Evolutionary conservation across 2,113 vertebrate species (phyloP).

Genomic region (Triplophysa siluroides): DNA sequence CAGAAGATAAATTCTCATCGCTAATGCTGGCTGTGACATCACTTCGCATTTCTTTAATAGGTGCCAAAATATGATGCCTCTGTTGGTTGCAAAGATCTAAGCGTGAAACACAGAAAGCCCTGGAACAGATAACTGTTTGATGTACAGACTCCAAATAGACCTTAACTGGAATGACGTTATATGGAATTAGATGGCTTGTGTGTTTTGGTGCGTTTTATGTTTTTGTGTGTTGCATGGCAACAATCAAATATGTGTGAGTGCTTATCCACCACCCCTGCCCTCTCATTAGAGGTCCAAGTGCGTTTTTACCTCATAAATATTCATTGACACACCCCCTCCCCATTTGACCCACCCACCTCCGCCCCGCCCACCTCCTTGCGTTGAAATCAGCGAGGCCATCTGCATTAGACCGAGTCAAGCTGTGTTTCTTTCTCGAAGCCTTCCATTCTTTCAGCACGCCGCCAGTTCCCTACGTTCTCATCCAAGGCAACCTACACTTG

Average conservation of each 20-base stretch:
- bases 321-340: slow-evolving; percentile 60
- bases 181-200: neutral
- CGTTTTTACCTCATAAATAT: slow-evolving; percentile 75
- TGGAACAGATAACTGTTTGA: slow-evolving; percentile 49
- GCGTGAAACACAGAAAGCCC: slow-evolving; percentile 33
- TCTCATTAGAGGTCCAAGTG: slow-evolving; percentile 64
- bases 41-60: slow-evolving; percentile 39
- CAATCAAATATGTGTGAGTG: neutral
- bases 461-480: slow-evolving; percentile 65
- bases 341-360: slow-evolving; percentile 58
- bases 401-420: slow-evolving; percentile 73
- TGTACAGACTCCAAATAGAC: slow-evolving; percentile 32
- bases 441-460: slow-evolving; percentile 56
- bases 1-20: slow-evolving; percentile 41
- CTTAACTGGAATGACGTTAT: slow-evolving; percentile 7
- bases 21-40: slow-evolving; percentile 41
- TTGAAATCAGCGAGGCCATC: slow-evolving; percentile 69
- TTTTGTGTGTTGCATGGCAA: neutral
- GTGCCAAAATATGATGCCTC: slow-evolving; percentile 32
- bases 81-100: slow-evolving; percentile 42
- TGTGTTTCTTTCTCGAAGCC: slow-evolving; percentile 61
- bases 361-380: slow-evolving; percentile 23
- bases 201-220: neutral
- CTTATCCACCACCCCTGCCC: neutral
- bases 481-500: slow-evolving; percentile 75